Evolutionary conservation across 2,113 vertebrate genomes (phyloP).

Genomic region (human): DNA sequence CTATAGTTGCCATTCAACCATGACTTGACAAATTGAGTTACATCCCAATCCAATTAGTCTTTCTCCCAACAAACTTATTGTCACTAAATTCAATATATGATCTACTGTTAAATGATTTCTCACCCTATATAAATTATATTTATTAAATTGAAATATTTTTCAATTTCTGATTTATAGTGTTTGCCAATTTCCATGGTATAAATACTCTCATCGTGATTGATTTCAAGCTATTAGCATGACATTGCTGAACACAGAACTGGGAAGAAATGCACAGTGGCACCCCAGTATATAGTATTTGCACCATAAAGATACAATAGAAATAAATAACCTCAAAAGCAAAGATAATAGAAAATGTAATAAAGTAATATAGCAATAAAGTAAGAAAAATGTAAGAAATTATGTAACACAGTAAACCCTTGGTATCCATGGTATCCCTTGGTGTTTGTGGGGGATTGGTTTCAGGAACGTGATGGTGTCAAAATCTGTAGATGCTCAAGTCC

Average conservation of each 20-base stretch:
- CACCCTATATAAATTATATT: neutral
- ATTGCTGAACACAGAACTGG: neutral
- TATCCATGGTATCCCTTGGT: neutral
- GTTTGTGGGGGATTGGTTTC: neutral
- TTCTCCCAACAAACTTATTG: neutral
- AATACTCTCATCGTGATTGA: neutral
- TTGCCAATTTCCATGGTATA: neutral
- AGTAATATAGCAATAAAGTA: too few relatives aligned
- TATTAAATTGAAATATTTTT: neutral
- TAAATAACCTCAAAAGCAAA: neutral
- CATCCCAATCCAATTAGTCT: neutral
- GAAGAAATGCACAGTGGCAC: neutral
- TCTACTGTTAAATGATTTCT: neutral
- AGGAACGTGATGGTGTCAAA: neutral
- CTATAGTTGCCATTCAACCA: neutral
- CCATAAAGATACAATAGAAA: neutral
- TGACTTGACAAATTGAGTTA: neutral
- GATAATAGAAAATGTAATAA: neutral
- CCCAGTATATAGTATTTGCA: neutral
- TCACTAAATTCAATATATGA: neutral
- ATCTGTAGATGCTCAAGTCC: neutral
- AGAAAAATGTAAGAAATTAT: too few relatives aligned
- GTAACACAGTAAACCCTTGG: too few relatives aligned
- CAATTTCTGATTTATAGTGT: neutral
- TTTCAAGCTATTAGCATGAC: neutral